These are phyloP conservation scores for Anorthoa munda DNA, from an alignment of 2,888 invertebrate species.

Conservation along the genomic window DNA sequence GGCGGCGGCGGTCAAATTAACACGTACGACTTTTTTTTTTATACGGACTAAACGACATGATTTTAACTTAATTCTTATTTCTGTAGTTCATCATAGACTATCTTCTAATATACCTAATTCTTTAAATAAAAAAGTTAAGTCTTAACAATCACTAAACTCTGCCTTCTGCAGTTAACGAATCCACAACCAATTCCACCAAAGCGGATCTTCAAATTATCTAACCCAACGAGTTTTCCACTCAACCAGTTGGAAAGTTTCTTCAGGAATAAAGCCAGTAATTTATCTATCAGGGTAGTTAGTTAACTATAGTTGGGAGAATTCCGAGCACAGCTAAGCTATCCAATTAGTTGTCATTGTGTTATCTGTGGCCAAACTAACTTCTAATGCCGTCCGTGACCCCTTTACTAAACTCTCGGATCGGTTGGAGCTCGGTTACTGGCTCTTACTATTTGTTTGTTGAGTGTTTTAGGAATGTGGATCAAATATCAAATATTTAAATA, in stretches of 20 bases:
- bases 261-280: slow-evolving; percentile 60
- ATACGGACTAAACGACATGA: too few relatives aligned
- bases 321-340: slow-evolving; percentile 74
- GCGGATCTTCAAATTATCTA: slow-evolving; percentile 51
- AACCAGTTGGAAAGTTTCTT: slow-evolving; percentile 49
- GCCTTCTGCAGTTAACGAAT: slow-evolving; percentile 22
- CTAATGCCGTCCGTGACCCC: slow-evolving; percentile 77
- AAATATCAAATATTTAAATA: too few relatives aligned
- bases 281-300: slow-evolving; percentile 63
- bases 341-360: slow-evolving; percentile 79
- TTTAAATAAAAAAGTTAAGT: too few relatives aligned
- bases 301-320: slow-evolving; percentile 57
- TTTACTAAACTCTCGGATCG: slow-evolving; percentile 72
- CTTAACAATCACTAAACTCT: neutral
- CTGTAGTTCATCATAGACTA: too few relatives aligned
- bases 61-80: too few relatives aligned
- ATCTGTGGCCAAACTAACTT: slow-evolving; percentile 73
- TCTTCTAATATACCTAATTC: too few relatives aligned
- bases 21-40: neutral
- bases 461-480: neutral
- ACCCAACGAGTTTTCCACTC: slow-evolving; percentile 48
- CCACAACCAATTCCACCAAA: slow-evolving; percentile 53
- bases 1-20: neutral
- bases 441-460: slow-evolving; percentile 62
- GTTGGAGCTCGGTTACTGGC: slow-evolving; percentile 66